Evolutionary conservation across 2,113 vertebrate species (phyloP), one percentile per base, ranked within the genome.

Genomic region (Xenopus laevis): DNA sequence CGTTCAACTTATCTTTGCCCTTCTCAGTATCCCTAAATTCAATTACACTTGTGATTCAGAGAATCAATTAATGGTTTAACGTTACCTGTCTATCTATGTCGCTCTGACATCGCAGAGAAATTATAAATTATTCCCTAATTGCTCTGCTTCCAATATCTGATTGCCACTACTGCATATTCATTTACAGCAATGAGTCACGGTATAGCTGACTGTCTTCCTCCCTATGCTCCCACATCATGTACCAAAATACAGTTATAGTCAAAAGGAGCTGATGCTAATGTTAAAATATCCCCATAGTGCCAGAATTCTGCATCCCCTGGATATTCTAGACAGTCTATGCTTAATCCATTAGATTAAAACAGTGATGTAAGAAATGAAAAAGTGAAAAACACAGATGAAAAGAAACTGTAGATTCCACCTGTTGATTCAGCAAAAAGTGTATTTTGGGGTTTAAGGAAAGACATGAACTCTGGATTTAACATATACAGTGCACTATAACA

Each of bases 111-210:
- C 58, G 61, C 50, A 62, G 53, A 71, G 61, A 58, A 62, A 61
- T 62, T 58, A 71, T 71, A 60, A 27, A 27, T 27, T 27, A 27
- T 27, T 1, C 23, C 23, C 23, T 27, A 27, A 27, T 27, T 59
- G 64, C 30, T 64, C 50, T 61, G 13, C 71, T 63, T 72, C 27
- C 23, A 27, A 27, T 53, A 46, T 17, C 60, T 53, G 52, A 30
- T 72, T 64, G 52, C 60, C 60, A 72, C 58, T 72, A 64, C 60
- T 53, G 71, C 71, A 53, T 72, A 50, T 61, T 61, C 45, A 72
- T 72, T 72, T 64, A 21, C 21, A 72, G 53, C 40, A 46, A 64
- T 72, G 71, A 72, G 60, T 72, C 71, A 72, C 23, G 12, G 18
- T 72, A 10, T 63, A 53, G 60, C 63, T 64, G 71, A 59, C 71